Percentiles rank a stretch among this genome's conserved stretches.
phyloP scores from a whole-genome alignment of 2,888 invertebrate species.

The Maniola hyperantus region DNA sequence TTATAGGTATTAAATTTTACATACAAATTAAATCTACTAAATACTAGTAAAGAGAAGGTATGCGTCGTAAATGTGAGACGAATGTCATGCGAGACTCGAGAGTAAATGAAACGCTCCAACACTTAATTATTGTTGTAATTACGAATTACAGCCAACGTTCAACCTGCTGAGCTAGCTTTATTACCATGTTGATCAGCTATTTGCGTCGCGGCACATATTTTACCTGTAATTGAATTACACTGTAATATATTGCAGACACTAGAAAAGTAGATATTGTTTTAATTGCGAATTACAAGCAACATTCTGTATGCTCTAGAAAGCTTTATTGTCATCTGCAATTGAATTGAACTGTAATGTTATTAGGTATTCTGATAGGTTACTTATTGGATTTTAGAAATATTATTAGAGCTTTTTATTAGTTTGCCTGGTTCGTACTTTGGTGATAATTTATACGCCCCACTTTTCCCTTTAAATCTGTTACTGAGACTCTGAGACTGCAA shows the following conservation, averaged over 20 bases:
- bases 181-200: constrained; percentile 10
- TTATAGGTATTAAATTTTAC: background rate
- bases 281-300: background rate
- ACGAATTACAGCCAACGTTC: constrained; percentile 10
- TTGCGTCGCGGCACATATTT: constrained; percentile 9
- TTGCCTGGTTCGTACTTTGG: no score
- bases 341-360: background rate
- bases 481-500: background rate
- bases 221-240: constrained; percentile 15
- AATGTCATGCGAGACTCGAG: background rate
- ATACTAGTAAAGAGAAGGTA: background rate
- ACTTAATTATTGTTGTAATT: constrained; percentile 10
- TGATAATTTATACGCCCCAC: background rate
- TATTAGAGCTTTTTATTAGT: no score
- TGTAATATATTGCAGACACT: background rate
- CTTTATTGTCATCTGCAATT: background rate
- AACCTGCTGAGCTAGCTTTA: constrained; percentile 9
- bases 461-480: background rate
- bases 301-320: background rate
- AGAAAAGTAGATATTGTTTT: background rate
- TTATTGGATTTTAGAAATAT: no score
- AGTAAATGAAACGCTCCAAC: constrained; percentile 6
- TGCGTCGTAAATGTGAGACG: constrained; percentile 11
- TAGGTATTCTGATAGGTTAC: background rate
- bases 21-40: background rate